Conservation (phyloP, 2,797 vertebrate species). For the Lagodon rhomboides region DNA sequence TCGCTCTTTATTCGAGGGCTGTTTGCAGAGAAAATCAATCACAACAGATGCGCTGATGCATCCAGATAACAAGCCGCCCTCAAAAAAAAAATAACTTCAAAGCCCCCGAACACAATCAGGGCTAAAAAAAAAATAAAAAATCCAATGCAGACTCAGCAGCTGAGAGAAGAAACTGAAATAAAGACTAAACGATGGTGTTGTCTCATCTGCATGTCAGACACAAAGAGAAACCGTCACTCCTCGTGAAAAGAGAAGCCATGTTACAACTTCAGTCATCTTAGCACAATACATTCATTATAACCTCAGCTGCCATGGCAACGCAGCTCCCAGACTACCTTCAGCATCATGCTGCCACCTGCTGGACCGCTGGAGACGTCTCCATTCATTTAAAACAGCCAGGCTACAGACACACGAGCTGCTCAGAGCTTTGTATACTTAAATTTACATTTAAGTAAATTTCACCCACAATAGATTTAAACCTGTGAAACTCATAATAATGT, state of each 20-base stretch:
- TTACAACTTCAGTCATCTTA: constrained; percentile 49
- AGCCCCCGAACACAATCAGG: background rate
- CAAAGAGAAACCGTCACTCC: constrained; percentile 19
- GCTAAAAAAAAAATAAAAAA: background rate
- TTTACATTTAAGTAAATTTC: background rate
- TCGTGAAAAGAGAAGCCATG: constrained; percentile 36
- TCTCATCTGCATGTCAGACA: background rate
- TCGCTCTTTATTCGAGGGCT: background rate
- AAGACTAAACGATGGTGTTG: background rate
- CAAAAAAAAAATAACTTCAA: constrained; percentile 8
- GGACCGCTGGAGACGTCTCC: constrained; percentile 36
- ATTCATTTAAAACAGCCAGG: background rate
- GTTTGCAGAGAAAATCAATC: constrained; percentile 3
- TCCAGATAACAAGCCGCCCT: background rate
- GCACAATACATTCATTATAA: constrained; percentile 62
- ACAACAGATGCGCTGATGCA: background rate
- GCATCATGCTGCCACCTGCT: constrained; percentile 78
- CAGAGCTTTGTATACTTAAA: background rate
- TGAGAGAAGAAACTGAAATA: background rate
- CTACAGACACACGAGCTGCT: background rate
- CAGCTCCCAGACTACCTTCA: constrained; percentile 11
- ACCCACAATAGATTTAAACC: no score
- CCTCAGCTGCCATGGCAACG: constrained; percentile 72
- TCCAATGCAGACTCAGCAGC: background rate
- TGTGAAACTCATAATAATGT: no score